Evolutionary conservation across 37 sponge, comb jelly and placozoan genomes (phyloP).

Genomic region (Aplysina aerophoba): DNA sequence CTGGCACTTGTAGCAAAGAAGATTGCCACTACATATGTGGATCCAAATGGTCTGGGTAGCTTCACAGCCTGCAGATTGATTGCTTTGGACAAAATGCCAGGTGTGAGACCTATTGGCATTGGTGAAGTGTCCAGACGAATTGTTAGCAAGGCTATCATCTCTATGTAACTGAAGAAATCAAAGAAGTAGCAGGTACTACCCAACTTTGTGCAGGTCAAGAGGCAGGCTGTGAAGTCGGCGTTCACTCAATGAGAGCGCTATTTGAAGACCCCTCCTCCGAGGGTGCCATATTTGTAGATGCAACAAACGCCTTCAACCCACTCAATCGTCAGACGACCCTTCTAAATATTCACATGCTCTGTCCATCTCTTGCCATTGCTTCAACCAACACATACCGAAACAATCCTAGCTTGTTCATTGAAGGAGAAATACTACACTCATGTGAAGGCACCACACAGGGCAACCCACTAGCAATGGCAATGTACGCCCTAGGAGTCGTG

Average conservation of each 20-base stretch:
- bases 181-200: background rate
- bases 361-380: slow-evolving; percentile 24
- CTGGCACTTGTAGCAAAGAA: background rate
- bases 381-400: background rate
- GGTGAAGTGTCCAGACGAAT: slow-evolving; percentile 19
- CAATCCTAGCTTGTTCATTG: slow-evolving; percentile 4
- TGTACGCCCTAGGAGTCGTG: background rate
- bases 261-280: slow-evolving; percentile 4
- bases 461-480: slow-evolving; percentile 8
- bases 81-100: slow-evolving; percentile 18
- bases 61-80: slow-evolving; percentile 26
- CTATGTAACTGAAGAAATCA: background rate
- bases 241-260: slow-evolving; percentile 4
- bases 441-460: slow-evolving; percentile 26
- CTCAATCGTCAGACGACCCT: slow-evolving; percentile 10
- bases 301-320: slow-evolving; percentile 22
- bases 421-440: slow-evolving; percentile 17
- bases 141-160: slow-evolving; percentile 13
- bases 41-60: slow-evolving; percentile 7
- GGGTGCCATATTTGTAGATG: slow-evolving; percentile 16
- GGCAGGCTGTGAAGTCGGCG: background rate
- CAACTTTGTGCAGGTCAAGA: slow-evolving; percentile 35
- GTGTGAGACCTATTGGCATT: slow-evolving; percentile 27
- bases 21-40: background rate
- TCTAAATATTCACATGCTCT: background rate